Base-by-base conservation (phyloP, 2,113 vertebrate species). In the Natator depressus region DNA sequence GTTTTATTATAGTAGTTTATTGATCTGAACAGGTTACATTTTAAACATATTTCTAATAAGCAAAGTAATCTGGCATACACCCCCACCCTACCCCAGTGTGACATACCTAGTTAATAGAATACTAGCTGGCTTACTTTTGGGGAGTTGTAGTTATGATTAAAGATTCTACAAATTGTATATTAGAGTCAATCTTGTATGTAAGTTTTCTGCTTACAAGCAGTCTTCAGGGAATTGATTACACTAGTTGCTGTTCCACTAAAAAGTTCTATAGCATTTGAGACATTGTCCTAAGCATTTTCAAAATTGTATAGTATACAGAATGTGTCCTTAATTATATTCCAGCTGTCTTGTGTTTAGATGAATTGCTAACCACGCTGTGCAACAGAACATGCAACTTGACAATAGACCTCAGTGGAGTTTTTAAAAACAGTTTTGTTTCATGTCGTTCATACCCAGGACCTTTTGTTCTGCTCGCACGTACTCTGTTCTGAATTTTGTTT, bases 11-110 rank as follows among this genome's bases (percentile, higher is more conserved):
- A 42, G 42, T 42, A 49, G 29, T 51, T 65, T 51, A 42, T 88
- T 90, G 91, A 72, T 91, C 80, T 96, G n/a, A 55, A 4, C 72
- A 54, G 62, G 54, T 82, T 85, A 51, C 84, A 95, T 92, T 91
- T 7, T 78, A 87, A 85, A 80, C 6, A 1, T 20, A 19, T 65
- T 80, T 55, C 85, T 75, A 46, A 89, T 91, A 84, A 87, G 78
- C 54, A 95, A 83, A 87, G n/a, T 91, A 89, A 69, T 47, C 65
- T 51, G 2, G 10, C 65, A 25, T 51, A 51, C 12, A 51, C 69
- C 51, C 47, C 25, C 29, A 62, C 47, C n/a, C 9, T 6, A 9
- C 72, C 47, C n/a, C 82, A 0, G 90, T 79, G 46, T 19, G 35
- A 65, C 59, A 47, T 59, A 35, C 53, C 89, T 82, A 35, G 4